Percentiles rank a stretch among this genome's conserved stretches.
These are phyloP conservation scores for Saccopteryx leptura DNA, from an alignment of 2,113 vertebrate genomes.

Conservation along the genomic window DNA sequence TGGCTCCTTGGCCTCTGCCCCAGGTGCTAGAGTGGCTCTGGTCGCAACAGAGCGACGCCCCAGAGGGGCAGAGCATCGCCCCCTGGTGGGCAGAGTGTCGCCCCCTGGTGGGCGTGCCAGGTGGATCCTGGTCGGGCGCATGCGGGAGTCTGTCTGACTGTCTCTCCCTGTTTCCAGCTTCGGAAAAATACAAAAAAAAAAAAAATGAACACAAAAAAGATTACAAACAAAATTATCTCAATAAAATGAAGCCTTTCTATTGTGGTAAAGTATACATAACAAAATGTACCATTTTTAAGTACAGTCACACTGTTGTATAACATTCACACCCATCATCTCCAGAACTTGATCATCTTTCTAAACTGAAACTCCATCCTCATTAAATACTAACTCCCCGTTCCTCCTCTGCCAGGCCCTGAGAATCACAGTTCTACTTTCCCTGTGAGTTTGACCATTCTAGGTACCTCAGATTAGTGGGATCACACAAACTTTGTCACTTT, in stretches of 20 bases:
- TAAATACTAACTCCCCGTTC: background rate
- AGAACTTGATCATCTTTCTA: background rate
- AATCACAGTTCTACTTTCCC: background rate
- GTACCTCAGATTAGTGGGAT: background rate
- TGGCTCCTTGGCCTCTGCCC: no score
- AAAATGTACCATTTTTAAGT: background rate
- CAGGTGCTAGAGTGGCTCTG: no score
- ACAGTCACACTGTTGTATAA: accelerated
- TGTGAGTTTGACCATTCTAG: background rate
- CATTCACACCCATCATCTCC: no score
- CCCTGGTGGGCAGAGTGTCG: no score
- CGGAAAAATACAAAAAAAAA: no score
- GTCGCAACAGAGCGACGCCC: no score
- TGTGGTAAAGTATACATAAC: background rate
- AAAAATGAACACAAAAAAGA: background rate
- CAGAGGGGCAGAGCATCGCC: no score
- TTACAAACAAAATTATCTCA: background rate
- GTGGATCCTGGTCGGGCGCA: no score
- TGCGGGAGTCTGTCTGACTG: no score
- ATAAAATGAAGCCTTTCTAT: background rate
- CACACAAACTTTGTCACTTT: background rate
- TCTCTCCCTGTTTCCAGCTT: no score
- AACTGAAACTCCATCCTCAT: background rate
- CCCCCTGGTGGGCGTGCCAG: no score
- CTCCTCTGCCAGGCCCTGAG: accelerated